phyloP scores from a whole-genome alignment of 2,113 vertebrate genomes.

The Nothoprocta pentlandii region DNA sequence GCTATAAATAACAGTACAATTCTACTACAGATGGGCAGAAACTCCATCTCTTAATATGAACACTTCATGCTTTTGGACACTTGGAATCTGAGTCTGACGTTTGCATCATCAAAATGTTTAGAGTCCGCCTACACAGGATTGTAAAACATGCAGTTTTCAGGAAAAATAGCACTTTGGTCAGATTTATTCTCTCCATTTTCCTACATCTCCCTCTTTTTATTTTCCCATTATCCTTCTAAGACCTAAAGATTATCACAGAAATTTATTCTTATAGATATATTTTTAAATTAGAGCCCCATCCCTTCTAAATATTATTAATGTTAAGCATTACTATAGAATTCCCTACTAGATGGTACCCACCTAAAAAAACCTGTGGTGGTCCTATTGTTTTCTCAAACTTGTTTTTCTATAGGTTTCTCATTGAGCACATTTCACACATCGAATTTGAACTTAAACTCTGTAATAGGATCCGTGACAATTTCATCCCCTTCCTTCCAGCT shows the following conservation, averaged over 20 bases:
- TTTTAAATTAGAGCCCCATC: slow-evolving; percentile 57
- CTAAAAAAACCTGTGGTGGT: slow-evolving; percentile 39
- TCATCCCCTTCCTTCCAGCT: slow-evolving; percentile 45
- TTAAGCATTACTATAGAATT: slow-evolving; percentile 28
- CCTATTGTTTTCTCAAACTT: slow-evolving; percentile 40
- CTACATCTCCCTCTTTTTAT: background rate
- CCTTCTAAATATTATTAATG: background rate
- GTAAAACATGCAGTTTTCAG: slow-evolving; percentile 53
- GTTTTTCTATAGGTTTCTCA: slow-evolving; percentile 42
- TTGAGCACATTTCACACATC: slow-evolving; percentile 58
- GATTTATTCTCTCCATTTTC: background rate
- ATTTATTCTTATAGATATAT: slow-evolving; percentile 56
- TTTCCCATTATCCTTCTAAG: slow-evolving; percentile 14
- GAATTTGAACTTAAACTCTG: slow-evolving; percentile 52
- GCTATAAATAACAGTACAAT: slow-evolving; percentile 44
- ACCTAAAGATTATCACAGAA: slow-evolving; percentile 40
- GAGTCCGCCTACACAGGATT: slow-evolving; percentile 58
- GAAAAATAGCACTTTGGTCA: slow-evolving; percentile 14
- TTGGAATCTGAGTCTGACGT: slow-evolving; percentile 49
- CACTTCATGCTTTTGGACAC: slow-evolving; percentile 43
- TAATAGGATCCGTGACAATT: slow-evolving; percentile 52
- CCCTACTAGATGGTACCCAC: slow-evolving; percentile 53
- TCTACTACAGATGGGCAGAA: slow-evolving; percentile 55
- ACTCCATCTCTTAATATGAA: slow-evolving; percentile 38
- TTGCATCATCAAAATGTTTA: slow-evolving; percentile 63